phyloP scores from a whole-genome alignment of 1,140 invertebrate species.

The Diachasmimorpha longicaudata region DNA sequence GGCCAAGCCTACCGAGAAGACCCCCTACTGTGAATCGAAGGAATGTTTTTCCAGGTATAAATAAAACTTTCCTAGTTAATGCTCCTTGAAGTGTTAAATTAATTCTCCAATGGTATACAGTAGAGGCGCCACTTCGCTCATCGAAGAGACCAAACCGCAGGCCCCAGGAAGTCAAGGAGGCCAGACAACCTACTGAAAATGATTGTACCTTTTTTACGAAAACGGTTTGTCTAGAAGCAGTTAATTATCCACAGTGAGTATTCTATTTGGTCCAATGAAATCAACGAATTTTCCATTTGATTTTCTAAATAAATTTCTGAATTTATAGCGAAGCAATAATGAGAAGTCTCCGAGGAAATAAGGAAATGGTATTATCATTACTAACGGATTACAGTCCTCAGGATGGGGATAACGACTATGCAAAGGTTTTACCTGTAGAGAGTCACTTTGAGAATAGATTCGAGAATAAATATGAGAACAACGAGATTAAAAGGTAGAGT shows the following conservation, averaged over 20 bases:
- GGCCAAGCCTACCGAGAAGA: constrained; percentile 33
- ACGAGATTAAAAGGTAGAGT: constrained; percentile 58
- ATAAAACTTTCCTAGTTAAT: not conserved
- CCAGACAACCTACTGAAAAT: constrained; percentile 42
- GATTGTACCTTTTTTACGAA: constrained; percentile 78
- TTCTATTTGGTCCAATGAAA: not conserved
- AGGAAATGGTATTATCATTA: constrained; percentile 72
- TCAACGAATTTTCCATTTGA: no score
- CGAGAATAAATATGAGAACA: constrained; percentile 53
- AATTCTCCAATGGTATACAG: not conserved
- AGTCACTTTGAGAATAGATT: constrained; percentile 41
- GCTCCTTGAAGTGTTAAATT: not conserved
- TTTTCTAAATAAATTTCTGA: no score
- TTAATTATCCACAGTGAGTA: constrained; percentile 80
- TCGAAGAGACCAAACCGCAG: constrained; percentile 36
- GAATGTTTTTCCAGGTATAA: constrained; percentile 51
- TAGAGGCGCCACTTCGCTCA: constrained; percentile 8
- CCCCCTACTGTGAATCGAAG: constrained; percentile 43
- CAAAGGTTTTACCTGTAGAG: constrained; percentile 34
- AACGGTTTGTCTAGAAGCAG: constrained; percentile 75
- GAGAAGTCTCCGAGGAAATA: constrained; percentile 74
- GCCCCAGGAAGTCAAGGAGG: constrained; percentile 50
- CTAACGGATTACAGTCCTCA: constrained; percentile 69
- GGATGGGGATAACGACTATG: constrained; percentile 35
- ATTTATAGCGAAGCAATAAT: constrained; percentile 75